Percentiles rank a stretch among this genome's conserved stretches.
These are phyloP conservation scores for Megaleporinus macrocephalus DNA, from an alignment of 2,113 vertebrate species.

Conservation along the genomic window DNA sequence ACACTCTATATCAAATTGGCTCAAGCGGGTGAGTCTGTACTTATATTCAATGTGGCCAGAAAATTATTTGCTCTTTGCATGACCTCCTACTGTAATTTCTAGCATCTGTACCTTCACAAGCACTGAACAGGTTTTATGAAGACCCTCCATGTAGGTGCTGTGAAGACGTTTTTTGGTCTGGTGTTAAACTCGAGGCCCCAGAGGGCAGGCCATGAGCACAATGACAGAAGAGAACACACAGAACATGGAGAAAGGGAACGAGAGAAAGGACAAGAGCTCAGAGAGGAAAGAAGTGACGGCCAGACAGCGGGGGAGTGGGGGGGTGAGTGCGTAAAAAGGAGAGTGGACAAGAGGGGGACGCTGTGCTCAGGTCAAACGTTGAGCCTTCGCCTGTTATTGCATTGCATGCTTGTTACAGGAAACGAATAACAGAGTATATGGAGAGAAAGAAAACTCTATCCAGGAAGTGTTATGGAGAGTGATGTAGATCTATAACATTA, in stretches of 20 bases:
- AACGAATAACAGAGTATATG: slow-evolving; percentile 64
- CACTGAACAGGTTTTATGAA: slow-evolving; percentile 52
- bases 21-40: neutral
- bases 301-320: slow-evolving; percentile 48
- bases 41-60: neutral
- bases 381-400: slow-evolving; percentile 69
- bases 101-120: neutral
- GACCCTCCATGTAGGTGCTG: slow-evolving; percentile 35
- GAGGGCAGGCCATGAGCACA: slow-evolving; percentile 56
- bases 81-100: neutral
- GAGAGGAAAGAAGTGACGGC: slow-evolving; percentile 56
- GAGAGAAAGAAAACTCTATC: slow-evolving; percentile 48
- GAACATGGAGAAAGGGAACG: slow-evolving; percentile 58
- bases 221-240: slow-evolving; percentile 67
- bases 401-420: slow-evolving; percentile 78
- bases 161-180: slow-evolving; percentile 36
- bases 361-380: slow-evolving; percentile 63
- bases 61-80: neutral
- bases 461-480: slow-evolving; percentile 15
- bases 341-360: slow-evolving; percentile 21
- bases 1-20: neutral
- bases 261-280: slow-evolving; percentile 46
- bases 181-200: slow-evolving; percentile 51
- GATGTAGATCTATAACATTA: slow-evolving; percentile 29
- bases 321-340: slow-evolving; percentile 41